These are phyloP conservation scores for Lithosia quadra DNA, from an alignment of 2,888 invertebrate species.

Conservation along the genomic window DNA sequence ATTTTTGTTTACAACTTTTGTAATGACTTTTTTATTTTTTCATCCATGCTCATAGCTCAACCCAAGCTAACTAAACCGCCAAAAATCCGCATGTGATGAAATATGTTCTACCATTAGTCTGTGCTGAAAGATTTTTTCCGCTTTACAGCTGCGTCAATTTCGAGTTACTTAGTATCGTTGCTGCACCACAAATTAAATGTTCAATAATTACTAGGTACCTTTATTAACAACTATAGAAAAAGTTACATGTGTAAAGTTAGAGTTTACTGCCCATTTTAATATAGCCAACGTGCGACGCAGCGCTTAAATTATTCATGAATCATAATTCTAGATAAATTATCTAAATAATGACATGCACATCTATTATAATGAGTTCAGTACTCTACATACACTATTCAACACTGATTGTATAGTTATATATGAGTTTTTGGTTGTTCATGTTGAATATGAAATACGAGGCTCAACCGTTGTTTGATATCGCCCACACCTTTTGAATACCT, in stretches of 20 bases:
- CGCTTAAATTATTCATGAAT: background rate
- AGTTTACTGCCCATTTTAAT: background rate
- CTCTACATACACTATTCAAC: background rate
- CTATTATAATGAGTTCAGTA: background rate
- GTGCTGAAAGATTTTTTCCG: background rate
- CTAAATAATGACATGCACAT: background rate
- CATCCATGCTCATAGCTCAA: too few species aligned
- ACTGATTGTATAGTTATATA: background rate
- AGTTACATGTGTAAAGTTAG: background rate
- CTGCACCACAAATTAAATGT: background rate
- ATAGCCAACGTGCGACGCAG: background rate
- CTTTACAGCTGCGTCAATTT: background rate
- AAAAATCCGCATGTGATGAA: background rate
- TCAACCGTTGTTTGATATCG: too few species aligned
- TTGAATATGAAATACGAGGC: background rate
- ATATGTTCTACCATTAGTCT: background rate
- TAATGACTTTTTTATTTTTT: too few species aligned
- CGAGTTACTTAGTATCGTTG: background rate
- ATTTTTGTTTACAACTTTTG: too few species aligned
- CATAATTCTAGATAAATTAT: slow-evolving; percentile 2
- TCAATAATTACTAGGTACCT: background rate
- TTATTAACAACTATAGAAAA: background rate
- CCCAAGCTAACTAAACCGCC: too few species aligned
- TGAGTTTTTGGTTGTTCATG: background rate
- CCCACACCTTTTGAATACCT: too few species aligned